Base-by-base conservation (phyloP, 2,797 vertebrate species). In the Enteromius unitaeniatus region DNA sequence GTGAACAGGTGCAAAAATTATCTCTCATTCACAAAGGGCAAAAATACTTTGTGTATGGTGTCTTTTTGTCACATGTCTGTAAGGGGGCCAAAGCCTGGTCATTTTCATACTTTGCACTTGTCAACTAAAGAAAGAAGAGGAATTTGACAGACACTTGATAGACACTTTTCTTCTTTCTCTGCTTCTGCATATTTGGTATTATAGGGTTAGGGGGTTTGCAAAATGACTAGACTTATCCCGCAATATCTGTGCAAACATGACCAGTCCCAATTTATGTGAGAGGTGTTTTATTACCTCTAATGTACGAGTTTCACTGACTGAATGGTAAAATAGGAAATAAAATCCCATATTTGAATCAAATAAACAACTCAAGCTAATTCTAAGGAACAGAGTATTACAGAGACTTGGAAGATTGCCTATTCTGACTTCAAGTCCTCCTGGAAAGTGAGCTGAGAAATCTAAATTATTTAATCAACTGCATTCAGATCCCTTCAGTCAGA, bases 21-120 rank as follows among this genome's bases (percentile, higher is more conserved):
- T 86, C 47, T 70, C 13, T 42, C 31, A n/a, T 70, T 84, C 79
- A 64, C 73, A 55, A 53, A 72, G 60, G 77, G 60, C 19, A 5
- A 82, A 75, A 79, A 69, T 60, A 23, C 28, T 76, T 70, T 77
- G 67, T 51, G 45, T 83, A 37, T 67, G 26, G 79, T 87, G 60
- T 89, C 88, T 92, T 88, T 83, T 88, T 83, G 90, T 88, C 87
- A 83, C 40, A 84, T 82, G 84, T 87, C 85, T 87, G 84, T 89
- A 83, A 84, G 84, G 85, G 85, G 87, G 86, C 72, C 81, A 79
- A 74, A 31, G 64, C 58, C 73, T 76, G 83, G 85, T 88, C 87
- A 53, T 81, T 80, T 49, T 64, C 82, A 45, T 47, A 17, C n/a
- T 68, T 67, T 79, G 60, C 62, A 64, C 86, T 90, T 90, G 87